Evolutionary conservation across 2,888 invertebrate species (phyloP).

Genomic region (Colostygia pectinataria): DNA sequence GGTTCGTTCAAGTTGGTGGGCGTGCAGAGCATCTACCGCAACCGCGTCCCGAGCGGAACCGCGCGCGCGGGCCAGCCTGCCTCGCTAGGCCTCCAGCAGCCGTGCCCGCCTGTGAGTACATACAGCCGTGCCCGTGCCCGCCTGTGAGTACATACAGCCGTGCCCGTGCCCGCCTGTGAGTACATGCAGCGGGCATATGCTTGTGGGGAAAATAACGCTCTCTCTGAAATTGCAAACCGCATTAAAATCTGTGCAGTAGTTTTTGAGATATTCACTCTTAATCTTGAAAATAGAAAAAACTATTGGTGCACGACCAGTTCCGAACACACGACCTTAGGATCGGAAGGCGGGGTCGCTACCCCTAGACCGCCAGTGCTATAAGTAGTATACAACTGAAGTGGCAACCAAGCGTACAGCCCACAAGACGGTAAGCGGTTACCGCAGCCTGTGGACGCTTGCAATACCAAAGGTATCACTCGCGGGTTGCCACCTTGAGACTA

Average conservation of each 20-base stretch:
- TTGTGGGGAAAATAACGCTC: neutral
- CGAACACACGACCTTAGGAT: too few relatives aligned
- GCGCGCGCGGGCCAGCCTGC: slow-evolving; percentile 86
- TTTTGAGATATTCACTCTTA: neutral
- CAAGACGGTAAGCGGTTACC: too few relatives aligned
- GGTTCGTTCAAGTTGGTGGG: slow-evolving; percentile 90
- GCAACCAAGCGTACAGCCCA: too few relatives aligned
- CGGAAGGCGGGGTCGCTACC: too few relatives aligned
- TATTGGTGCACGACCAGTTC: too few relatives aligned
- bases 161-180: slow-evolving; percentile 69
- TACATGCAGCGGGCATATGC: too few relatives aligned
- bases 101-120: slow-evolving; percentile 84
- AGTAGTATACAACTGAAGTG: too few relatives aligned
- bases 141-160: slow-evolving; percentile 64
- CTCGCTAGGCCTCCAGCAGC: slow-evolving; percentile 87
- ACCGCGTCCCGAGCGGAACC: slow-evolving; percentile 93
- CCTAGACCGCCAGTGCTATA: too few relatives aligned
- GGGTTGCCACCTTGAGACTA: too few relatives aligned
- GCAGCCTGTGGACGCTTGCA: too few relatives aligned
- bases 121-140: slow-evolving; percentile 75
- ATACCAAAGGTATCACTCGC: too few relatives aligned
- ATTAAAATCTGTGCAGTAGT: neutral
- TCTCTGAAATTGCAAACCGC: neutral
- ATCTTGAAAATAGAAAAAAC: too few relatives aligned
- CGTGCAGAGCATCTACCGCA: slow-evolving; percentile 94